Percentiles rank a stretch among this genome's conserved stretches.
Conservation (phyloP, 2,113 vertebrate genomes). For the Calcarius ornatus region DNA sequence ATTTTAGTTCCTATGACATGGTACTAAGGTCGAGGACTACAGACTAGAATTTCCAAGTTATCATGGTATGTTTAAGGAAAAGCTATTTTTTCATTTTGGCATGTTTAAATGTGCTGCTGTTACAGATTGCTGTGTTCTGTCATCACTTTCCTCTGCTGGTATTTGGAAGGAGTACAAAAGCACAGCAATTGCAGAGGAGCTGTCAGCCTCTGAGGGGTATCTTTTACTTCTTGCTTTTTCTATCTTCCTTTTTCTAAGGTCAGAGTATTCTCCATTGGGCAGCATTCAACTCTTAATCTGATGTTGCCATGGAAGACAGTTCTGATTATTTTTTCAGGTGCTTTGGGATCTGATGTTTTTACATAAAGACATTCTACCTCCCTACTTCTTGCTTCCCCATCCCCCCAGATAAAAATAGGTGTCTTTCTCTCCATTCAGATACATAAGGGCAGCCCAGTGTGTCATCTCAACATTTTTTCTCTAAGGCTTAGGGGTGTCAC, state of each 20-base stretch:
- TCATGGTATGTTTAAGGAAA: not conserved
- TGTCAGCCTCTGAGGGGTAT: not conserved
- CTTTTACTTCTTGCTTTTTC: not conserved
- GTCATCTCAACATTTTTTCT: not conserved
- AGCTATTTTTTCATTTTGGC: not conserved
- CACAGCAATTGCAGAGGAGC: not conserved
- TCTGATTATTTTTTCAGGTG: not conserved
- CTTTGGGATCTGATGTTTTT: not conserved
- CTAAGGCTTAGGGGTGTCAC: not conserved
- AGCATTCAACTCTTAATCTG: not conserved
- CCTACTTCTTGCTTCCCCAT: not conserved
- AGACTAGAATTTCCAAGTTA: not conserved
- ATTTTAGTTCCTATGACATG: not conserved
- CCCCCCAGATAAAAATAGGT: not conserved
- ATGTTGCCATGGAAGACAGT: not conserved
- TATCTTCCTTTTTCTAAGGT: not conserved
- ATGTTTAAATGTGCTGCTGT: not conserved
- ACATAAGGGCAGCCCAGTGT: not conserved
- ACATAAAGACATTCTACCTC: not conserved
- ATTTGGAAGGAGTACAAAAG: not conserved
- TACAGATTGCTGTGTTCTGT: not conserved
- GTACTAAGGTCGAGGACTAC: not conserved
- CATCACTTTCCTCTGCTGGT: not conserved
- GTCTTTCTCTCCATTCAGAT: not conserved
- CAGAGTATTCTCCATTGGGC: not conserved